Evolutionary conservation across 2,113 vertebrate genomes (phyloP), one percentile per base, ranked within the genome.

Genomic region (Gnathonemus echidnorhynchus): DNA sequence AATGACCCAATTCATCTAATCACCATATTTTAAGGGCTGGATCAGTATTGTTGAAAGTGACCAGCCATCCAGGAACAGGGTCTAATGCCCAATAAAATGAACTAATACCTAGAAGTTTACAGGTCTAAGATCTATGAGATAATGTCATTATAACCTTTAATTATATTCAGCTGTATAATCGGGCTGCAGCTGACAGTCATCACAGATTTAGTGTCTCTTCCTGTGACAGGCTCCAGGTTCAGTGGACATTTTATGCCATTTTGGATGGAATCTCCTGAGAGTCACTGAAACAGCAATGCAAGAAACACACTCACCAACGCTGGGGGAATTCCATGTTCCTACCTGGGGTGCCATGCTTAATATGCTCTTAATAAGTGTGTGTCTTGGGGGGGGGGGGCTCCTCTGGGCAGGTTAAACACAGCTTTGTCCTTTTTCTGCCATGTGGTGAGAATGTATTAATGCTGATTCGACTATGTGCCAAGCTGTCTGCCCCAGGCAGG

Each of bases 401-500:
- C 87, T 31, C 89, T 90, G 62, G 70, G 88, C 74, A 80, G 62
- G 89, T 90, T 53, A 92, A 90, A 88, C 74, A 89, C 90, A 91
- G 90, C 92, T 90, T 88, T 90, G 85, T 11, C 35, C 86, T 86
- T 56, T 80, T 89, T 91, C 90, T 91, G 70, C 62, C 66, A 42
- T 45, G 52, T 19, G 48, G 88, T 91, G 89, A 90, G 88, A 92
- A 90, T 91, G 92, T 88, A 92, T 91, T 90, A 89, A 85, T 91
- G 92, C 90, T 91, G 89, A 86, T 90, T 92, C 91, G 90, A 90
- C 90, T 90, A 89, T 49, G 3, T 52, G 48, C 27, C 85, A 13
- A 5, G 46, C 85, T 86, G 85, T 46, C 19, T n/a, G 13, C 45
- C 45, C 80, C 80, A 8, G 21, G 83, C 83, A 85, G 46, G 35